Evolutionary conservation across 2,797 vertebrate species (phyloP).

Genomic region (Vespertilio murinus): DNA sequence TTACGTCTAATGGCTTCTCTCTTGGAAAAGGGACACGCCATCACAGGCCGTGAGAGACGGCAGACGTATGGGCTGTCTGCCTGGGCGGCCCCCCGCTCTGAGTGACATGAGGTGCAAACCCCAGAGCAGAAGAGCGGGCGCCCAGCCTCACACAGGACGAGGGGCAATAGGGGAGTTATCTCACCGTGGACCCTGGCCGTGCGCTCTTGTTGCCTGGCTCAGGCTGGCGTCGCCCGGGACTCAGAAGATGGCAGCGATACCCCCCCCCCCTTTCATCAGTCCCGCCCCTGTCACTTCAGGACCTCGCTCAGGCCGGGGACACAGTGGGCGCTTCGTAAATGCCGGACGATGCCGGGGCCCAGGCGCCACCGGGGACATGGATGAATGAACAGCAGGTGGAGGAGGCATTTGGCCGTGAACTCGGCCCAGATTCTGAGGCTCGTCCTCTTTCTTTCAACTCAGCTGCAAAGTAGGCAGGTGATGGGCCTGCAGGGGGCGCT

Average conservation of each 20-base stretch:
- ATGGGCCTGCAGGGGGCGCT: no score
- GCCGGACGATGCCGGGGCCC: no score
- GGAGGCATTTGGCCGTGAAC: no score
- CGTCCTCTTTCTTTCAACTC: background rate
- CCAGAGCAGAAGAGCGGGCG: background rate
- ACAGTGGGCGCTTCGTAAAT: no score
- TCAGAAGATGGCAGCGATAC: background rate
- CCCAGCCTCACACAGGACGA: background rate
- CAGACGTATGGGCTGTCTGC: background rate
- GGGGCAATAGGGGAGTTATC: accelerated
- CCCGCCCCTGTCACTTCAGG: background rate
- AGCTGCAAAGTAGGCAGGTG: background rate
- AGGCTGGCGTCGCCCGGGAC: background rate
- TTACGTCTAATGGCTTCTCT: background rate
- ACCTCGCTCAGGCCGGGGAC: background rate
- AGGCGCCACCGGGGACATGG: no score
- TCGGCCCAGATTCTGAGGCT: no score
- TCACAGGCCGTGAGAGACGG: background rate
- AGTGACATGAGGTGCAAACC: background rate
- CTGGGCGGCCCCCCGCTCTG: background rate
- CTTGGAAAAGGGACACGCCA: background rate
- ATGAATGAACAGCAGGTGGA: background rate
- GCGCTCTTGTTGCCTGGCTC: background rate
- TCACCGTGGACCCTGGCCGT: no score
- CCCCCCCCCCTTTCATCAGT: background rate